These are phyloP conservation scores for Himalopsyche kuldschensis DNA, from an alignment of 2,888 invertebrate species.

Conservation along the genomic window DNA sequence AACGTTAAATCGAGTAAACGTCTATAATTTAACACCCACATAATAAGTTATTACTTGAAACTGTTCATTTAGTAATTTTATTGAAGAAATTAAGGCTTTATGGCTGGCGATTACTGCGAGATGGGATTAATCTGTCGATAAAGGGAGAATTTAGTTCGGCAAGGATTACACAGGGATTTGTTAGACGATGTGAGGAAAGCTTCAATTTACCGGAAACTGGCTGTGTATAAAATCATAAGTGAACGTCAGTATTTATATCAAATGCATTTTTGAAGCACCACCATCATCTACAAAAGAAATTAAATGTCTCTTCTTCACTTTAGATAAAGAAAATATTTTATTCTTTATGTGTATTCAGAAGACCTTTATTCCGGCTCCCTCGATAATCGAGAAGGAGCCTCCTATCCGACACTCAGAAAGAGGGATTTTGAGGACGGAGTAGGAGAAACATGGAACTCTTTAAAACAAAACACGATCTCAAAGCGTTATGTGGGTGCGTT, in stretches of 20 bases:
- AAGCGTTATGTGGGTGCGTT: too few species aligned
- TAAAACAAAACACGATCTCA: too few species aligned
- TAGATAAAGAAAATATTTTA: too few species aligned
- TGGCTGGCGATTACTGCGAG: slow-evolving; percentile 22
- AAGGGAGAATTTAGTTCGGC: slow-evolving; percentile 26
- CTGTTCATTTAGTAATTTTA: slow-evolving; percentile 28
- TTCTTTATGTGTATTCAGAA: too few species aligned
- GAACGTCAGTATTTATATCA: not conserved
- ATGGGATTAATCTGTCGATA: slow-evolving; percentile 28
- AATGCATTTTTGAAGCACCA: not conserved
- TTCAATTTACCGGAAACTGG: slow-evolving; percentile 1
- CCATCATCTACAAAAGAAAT: too few species aligned
- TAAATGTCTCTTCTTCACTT: too few species aligned
- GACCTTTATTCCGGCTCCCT: too few species aligned
- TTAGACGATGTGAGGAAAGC: slow-evolving; percentile 22
- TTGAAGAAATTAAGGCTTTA: slow-evolving; percentile 20
- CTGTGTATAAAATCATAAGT: not conserved
- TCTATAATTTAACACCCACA: slow-evolving; percentile 14
- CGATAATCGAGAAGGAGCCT: too few species aligned
- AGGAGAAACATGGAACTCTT: too few species aligned
- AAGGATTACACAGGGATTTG: slow-evolving; percentile 11
- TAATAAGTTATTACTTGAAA: slow-evolving; percentile 9
- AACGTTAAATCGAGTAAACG: not conserved
- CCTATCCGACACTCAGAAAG: too few species aligned
- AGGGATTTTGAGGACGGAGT: too few species aligned